Percentiles rank a stretch among this genome's conserved stretches.
These are phyloP conservation scores for Drosophila miranda DNA, from an alignment of 1,140 invertebrate genomes.

Conservation along the genomic window DNA sequence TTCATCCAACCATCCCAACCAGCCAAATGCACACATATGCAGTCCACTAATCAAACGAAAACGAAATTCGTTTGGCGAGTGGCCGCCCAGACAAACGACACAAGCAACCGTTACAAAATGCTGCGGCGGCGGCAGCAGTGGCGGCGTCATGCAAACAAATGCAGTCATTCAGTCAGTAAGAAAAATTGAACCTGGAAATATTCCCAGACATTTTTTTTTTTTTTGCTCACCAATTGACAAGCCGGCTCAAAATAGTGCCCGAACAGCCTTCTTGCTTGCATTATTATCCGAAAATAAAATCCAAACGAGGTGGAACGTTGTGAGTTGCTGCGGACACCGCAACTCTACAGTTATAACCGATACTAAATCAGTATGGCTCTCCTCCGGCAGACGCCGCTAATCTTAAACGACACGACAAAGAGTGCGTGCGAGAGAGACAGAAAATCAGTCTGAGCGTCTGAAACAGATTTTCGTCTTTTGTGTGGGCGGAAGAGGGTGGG, in stretches of 20 bases:
- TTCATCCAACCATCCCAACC: conserved; percentile 34
- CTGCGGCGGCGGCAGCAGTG: conserved; percentile 5
- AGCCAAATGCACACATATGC: conserved; percentile 50
- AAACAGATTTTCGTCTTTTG: too few relatives aligned
- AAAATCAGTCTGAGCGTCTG: too few relatives aligned
- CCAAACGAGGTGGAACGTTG: too few relatives aligned
- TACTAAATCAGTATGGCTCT: too few relatives aligned
- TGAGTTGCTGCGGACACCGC: too few relatives aligned
- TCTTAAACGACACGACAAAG: too few relatives aligned
- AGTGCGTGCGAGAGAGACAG: too few relatives aligned
- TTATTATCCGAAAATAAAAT: not conserved
- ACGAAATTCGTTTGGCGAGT: conserved; percentile 60
- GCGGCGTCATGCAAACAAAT: conserved; percentile 39
- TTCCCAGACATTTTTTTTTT: conserved; percentile 19
- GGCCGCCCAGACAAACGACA: conserved; percentile 50
- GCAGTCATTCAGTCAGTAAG: conserved; percentile 47
- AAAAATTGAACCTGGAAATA: conserved; percentile 27
- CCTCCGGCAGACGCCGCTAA: too few relatives aligned
- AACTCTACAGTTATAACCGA: too few relatives aligned
- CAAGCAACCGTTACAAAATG: conserved; percentile 26
- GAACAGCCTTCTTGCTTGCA: too few relatives aligned
- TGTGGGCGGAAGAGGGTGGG: too few relatives aligned
- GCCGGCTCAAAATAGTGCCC: not conserved
- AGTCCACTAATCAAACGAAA: conserved; percentile 50
- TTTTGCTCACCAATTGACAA: conserved; percentile 6